Evolutionary conservation across 2,888 invertebrate species (phyloP), one percentile per base, ranked within the genome.

Genomic region (Tetragonisca angustula): DNA sequence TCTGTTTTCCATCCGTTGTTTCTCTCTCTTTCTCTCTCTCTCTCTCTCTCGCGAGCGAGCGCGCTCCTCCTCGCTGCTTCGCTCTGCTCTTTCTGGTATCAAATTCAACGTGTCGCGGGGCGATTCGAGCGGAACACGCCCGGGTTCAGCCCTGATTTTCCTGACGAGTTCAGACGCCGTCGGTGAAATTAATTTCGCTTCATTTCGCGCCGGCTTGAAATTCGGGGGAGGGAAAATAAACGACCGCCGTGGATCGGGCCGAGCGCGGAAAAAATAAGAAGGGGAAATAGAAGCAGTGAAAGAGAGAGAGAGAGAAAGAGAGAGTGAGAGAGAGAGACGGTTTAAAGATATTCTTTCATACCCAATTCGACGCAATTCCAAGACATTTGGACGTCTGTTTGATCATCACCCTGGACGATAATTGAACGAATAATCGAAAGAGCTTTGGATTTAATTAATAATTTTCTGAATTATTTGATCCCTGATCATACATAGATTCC

Each of bases 101-200:
- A 82, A 89, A 89, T 88, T 78, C 86, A 86, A 83, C 81, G 84
- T 76, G 83, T 81, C 89, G 87, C 65, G 52, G 24, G 65, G 56
- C 84, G 86, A 78, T 84, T 85, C 81, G 74, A 70, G 77, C 69
- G 83, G 79, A 87, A 83, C 82, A 79, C 71, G 76, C 69, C 69
- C 52, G 74, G 75, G 75, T 77, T 43, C 43, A 43, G 82, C 65
- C 70, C 81, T 88, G 90, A 89, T 90, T 89, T 82, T 88, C 83
- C 83, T 88, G 90, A 89, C 84, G 89, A 90, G 87, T 90, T 88
- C 89, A 87, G 83, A 86, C 81, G 83, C 87, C 80, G 87, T 85
- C 87, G 79, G 84, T 79, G 85, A 87, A 89, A 89, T 89, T 88
- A 90, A 89, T 90, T 88, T 88, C 79, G 82, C 90, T 89, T 90